These are phyloP conservation scores for Drosophila sulfurigaster DNA, from an alignment of 1,140 invertebrate species.

Conservation along the genomic window DNA sequence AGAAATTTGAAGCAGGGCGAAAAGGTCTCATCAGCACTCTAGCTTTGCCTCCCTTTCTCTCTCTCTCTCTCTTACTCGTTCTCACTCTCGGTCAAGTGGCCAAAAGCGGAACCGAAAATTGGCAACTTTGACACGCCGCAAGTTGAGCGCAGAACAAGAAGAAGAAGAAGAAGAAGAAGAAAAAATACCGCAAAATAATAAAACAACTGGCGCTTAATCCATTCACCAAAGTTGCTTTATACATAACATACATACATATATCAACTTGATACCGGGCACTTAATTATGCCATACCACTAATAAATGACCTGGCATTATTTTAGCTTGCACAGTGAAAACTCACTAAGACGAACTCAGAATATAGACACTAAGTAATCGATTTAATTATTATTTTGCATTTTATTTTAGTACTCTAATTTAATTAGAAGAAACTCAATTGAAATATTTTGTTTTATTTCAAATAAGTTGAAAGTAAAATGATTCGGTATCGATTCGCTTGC, in stretches of 20 bases:
- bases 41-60: neutral
- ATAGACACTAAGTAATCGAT: neutral
- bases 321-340: slow-evolving; percentile 2
- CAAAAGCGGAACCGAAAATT: slow-evolving; percentile 29
- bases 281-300: slow-evolving; percentile 9
- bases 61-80: neutral
- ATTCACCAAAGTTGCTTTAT: slow-evolving; percentile 6
- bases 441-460: too few species aligned
- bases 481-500: too few species aligned
- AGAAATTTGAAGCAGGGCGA: slow-evolving; percentile 10
- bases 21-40: slow-evolving; percentile 15
- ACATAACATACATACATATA: neutral
- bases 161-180: too few species aligned
- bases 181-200: neutral
- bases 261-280: slow-evolving; percentile 1
- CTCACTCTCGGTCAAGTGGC: slow-evolving; percentile 25
- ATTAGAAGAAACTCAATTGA: too few species aligned
- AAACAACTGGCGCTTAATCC: slow-evolving; percentile 16
- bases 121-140: slow-evolving; percentile 37
- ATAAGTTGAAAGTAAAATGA: too few species aligned
- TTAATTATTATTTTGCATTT: neutral
- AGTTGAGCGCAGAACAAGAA: slow-evolving; percentile 11
- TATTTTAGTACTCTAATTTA: too few species aligned
- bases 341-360: neutral
- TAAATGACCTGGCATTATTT: neutral